These are phyloP conservation scores for Megaleporinus macrocephalus DNA, from an alignment of 2,113 vertebrate genomes.

Conservation along the genomic window DNA sequence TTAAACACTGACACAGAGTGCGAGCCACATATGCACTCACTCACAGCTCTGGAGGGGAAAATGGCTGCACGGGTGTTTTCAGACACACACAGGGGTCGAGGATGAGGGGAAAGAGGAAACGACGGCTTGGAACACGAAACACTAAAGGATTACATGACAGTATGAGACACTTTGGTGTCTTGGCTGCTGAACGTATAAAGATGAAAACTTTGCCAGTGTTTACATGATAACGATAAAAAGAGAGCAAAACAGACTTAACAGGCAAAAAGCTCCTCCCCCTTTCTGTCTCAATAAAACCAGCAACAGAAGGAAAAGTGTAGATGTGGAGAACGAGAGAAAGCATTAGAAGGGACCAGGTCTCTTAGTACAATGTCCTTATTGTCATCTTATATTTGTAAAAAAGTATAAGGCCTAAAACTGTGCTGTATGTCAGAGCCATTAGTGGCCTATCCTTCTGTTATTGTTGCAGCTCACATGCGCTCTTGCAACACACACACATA, in stretches of 20 bases:
- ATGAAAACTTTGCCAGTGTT: slow-evolving; percentile 1
- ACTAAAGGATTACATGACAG: slow-evolving; percentile 1
- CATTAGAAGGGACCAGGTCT: too few species aligned
- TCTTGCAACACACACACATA: slow-evolving; percentile 39
- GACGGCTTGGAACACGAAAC: background rate
- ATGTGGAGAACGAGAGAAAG: background rate
- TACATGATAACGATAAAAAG: slow-evolving; percentile 10
- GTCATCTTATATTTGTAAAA: background rate
- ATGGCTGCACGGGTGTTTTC: slow-evolving; percentile 27
- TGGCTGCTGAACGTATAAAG: background rate
- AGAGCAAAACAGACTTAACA: slow-evolving; percentile 11
- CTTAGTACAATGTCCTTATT: too few species aligned
- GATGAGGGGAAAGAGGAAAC: slow-evolving; percentile 35
- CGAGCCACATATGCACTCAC: background rate
- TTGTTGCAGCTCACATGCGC: slow-evolving; percentile 14
- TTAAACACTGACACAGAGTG: background rate
- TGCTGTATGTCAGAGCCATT: background rate
- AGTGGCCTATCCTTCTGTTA: slow-evolving; percentile 12
- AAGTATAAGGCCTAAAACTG: slow-evolving; percentile 32
- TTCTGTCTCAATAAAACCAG: background rate
- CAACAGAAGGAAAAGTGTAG: background rate
- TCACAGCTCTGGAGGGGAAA: slow-evolving; percentile 12
- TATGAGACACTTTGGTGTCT: background rate
- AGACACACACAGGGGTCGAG: background rate
- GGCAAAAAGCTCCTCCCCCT: background rate